These are phyloP conservation scores for Phalacrocorax aristotelis DNA, from an alignment of 2,113 vertebrate species.

Conservation along the genomic window DNA sequence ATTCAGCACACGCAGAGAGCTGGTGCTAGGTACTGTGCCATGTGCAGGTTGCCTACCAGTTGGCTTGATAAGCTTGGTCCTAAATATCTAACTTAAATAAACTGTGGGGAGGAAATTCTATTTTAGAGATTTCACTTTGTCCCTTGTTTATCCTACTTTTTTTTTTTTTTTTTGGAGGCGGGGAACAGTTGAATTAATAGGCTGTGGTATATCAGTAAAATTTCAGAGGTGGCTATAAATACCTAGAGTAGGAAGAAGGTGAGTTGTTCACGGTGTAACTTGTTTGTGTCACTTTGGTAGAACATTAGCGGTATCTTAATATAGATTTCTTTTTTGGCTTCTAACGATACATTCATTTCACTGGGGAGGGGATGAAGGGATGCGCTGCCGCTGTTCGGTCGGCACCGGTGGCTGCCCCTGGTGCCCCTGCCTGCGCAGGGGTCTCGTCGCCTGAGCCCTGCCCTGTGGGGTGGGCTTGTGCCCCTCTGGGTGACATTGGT, in stretches of 20 bases:
- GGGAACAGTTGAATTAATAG: neutral
- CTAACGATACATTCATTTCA: neutral
- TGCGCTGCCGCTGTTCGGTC: too few species aligned
- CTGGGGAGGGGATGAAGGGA: too few species aligned
- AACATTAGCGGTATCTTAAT: slow-evolving; percentile 31
- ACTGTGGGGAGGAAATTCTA: neutral
- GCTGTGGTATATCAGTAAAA: neutral
- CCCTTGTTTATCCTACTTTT: slow-evolving; percentile 25
- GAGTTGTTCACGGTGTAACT: slow-evolving; percentile 28
- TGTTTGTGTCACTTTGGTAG: slow-evolving; percentile 51
- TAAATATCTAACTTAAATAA: slow-evolving; percentile 40
- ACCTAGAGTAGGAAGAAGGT: slow-evolving; percentile 59
- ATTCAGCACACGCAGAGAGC: slow-evolving; percentile 18
- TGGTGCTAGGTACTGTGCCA: slow-evolving; percentile 5
- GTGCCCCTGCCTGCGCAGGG: too few species aligned
- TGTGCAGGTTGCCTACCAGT: slow-evolving; percentile 12
- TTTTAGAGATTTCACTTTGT: slow-evolving; percentile 16
- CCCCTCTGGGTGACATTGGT: neutral
- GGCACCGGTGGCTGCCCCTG: too few species aligned
- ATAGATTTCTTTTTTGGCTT: slow-evolving; percentile 30
- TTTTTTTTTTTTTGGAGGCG: neutral
- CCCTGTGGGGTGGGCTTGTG: neutral
- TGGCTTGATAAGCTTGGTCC: slow-evolving; percentile 40
- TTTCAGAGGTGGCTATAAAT: slow-evolving; percentile 33
- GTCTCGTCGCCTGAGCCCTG: too few species aligned